These are phyloP conservation scores for Lithosia quadra DNA, from an alignment of 2,888 invertebrate genomes.

Conservation along the genomic window DNA sequence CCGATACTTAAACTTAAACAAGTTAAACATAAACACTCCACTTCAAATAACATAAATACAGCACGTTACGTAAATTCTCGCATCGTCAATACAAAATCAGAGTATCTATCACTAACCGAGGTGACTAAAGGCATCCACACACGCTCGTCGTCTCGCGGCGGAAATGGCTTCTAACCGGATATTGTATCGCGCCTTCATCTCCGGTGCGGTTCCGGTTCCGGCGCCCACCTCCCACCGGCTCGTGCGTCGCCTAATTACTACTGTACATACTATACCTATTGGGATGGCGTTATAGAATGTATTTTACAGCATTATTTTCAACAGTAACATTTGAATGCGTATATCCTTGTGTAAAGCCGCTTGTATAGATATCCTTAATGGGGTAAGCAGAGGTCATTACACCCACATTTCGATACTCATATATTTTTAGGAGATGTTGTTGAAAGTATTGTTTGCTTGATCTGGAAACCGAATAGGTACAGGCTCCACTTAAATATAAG, in stretches of 20 bases:
- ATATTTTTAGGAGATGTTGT: too few relatives aligned
- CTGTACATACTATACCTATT: constrained; percentile 46
- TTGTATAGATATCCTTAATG: neutral
- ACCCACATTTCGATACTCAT: too few relatives aligned
- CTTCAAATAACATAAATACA: constrained; percentile 16
- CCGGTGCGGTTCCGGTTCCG: constrained; percentile 85
- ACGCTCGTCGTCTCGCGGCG: constrained; percentile 81
- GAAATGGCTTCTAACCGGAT: constrained; percentile 87
- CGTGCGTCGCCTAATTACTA: constrained; percentile 84
- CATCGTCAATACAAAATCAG: constrained; percentile 62
- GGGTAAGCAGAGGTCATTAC: neutral
- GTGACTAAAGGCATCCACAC: constrained; percentile 69
- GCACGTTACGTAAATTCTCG: constrained; percentile 39
- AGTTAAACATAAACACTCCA: too few relatives aligned
- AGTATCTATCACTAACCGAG: constrained; percentile 52
- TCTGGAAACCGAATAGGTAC: neutral
- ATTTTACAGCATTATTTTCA: neutral
- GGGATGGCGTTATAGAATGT: constrained; percentile 8
- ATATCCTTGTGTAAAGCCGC: too few relatives aligned
- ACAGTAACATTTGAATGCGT: too few relatives aligned
- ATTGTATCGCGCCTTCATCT: constrained; percentile 88
- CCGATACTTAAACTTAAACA: neutral
- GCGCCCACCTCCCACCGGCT: constrained; percentile 67
- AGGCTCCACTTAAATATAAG: too few relatives aligned
- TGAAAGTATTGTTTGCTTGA: neutral